Conservation (phyloP, 1,140 invertebrate species). For the Drosophila melanica region DNA sequence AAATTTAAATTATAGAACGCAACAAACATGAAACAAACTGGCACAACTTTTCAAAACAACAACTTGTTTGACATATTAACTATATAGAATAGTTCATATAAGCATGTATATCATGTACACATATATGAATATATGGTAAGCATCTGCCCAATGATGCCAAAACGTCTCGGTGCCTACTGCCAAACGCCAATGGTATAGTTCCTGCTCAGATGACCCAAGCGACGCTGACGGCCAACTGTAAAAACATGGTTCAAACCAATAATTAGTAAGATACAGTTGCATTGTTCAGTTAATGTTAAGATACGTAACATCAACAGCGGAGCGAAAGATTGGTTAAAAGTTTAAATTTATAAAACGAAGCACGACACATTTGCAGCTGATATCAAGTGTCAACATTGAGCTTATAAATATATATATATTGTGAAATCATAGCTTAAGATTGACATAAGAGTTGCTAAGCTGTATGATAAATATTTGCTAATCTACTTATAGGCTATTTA, state of each 20-base stretch:
- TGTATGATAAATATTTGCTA: constrained; percentile 52
- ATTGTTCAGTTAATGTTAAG: constrained; percentile 1
- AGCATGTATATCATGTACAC: constrained; percentile 21
- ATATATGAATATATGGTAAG: constrained; percentile 33
- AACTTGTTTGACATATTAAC: constrained; percentile 47
- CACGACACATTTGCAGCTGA: constrained; percentile 50
- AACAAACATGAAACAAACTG: constrained; percentile 71
- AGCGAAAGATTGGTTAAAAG: constrained; percentile 31
- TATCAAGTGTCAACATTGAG: constrained; percentile 47
- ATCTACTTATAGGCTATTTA: constrained; percentile 47
- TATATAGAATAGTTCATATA: constrained; percentile 28
- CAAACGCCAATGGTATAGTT: constrained; percentile 82
- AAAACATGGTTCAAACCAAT: constrained; percentile 33
- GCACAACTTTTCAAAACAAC: constrained; percentile 26
- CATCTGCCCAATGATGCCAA: constrained; percentile 22
- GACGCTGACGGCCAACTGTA: constrained; percentile 82
- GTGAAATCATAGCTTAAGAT: constrained; percentile 34
- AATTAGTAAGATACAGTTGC: constrained; percentile 29
- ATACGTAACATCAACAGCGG: constrained; percentile 50
- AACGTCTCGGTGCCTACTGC: constrained; percentile 53
- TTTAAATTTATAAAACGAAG: constrained; percentile 23
- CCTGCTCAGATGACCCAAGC: constrained; percentile 81
- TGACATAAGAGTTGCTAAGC: constrained; percentile 47
- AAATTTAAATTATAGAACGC: constrained; percentile 63
- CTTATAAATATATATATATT: constrained; percentile 14